Evolutionary conservation across 2,113 vertebrate species (phyloP).

Genomic region (Balaenoptera acutorostrata): DNA sequence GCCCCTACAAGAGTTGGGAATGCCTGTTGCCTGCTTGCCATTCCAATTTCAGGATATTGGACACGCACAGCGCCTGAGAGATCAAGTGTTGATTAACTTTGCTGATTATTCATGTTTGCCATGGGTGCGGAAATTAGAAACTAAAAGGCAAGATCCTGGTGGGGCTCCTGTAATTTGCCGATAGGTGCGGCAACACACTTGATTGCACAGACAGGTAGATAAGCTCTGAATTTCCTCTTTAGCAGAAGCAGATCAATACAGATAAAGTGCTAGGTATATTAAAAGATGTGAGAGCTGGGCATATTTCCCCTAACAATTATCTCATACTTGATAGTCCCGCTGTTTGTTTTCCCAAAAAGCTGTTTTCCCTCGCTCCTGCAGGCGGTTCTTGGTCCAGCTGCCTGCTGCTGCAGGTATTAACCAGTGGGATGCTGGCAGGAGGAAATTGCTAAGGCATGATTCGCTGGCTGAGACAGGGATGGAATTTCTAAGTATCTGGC

Average conservation of each 20-base stretch:
- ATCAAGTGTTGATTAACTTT: slow-evolving; percentile 80
- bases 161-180: slow-evolving; percentile 74
- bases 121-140: slow-evolving; percentile 80
- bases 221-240: slow-evolving; percentile 75
- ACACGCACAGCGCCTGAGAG: slow-evolving; percentile 64
- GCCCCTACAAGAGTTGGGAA: slow-evolving; percentile 38
- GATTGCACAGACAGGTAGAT: slow-evolving; percentile 73
- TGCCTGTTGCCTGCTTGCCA: slow-evolving; percentile 57
- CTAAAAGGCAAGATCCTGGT: slow-evolving; percentile 73
- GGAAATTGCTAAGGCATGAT: not conserved
- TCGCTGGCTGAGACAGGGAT: not conserved
- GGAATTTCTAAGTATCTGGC: not conserved
- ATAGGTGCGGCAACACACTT: slow-evolving; percentile 73
- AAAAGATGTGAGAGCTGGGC: slow-evolving; percentile 63
- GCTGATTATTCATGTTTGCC: slow-evolving; percentile 77
- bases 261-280: slow-evolving; percentile 70
- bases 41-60: slow-evolving; percentile 73
- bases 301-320: slow-evolving; percentile 72
- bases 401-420: not conserved
- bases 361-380: slow-evolving; percentile 16
- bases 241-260: slow-evolving; percentile 74
- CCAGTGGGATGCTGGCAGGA: not conserved
- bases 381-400: not conserved
- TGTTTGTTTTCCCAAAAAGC: slow-evolving; percentile 58
- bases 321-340: slow-evolving; percentile 45